These are phyloP conservation scores for Ladona fulva DNA, from an alignment of 1,140 invertebrate genomes.

Conservation along the genomic window DNA sequence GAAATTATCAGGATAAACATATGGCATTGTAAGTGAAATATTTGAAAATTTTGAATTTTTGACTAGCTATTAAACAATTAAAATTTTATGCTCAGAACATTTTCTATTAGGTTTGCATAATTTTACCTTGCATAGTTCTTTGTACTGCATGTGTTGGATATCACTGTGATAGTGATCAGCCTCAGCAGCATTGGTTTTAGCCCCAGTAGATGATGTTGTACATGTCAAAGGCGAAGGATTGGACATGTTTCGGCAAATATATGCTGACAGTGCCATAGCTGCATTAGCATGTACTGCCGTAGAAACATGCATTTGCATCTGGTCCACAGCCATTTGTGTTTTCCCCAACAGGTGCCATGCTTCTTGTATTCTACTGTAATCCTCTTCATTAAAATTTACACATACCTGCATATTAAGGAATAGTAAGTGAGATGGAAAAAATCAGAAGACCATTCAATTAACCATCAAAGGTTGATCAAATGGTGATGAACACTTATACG, in stretches of 20 bases:
- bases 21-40: too few relatives aligned
- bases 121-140: constrained; percentile 54
- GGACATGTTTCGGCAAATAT: background rate
- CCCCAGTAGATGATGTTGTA: constrained; percentile 38
- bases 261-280: constrained; percentile 34
- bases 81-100: too few relatives aligned
- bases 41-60: too few relatives aligned
- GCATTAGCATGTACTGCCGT: constrained; percentile 87
- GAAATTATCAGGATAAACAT: too few relatives aligned
- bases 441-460: background rate
- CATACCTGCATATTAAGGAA: constrained; percentile 44
- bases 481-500: too few relatives aligned
- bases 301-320: constrained; percentile 89
- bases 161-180: constrained; percentile 37
- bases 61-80: too few relatives aligned
- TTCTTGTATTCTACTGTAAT: constrained; percentile 69
- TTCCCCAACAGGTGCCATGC: constrained; percentile 81
- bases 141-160: constrained; percentile 63
- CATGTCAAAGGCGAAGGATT: constrained; percentile 46
- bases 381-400: constrained; percentile 57
- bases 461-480: too few relatives aligned
- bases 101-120: too few relatives aligned
- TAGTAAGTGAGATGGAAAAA: background rate
- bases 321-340: constrained; percentile 85
- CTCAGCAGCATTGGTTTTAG: constrained; percentile 27